These are phyloP conservation scores for Mastacembelus armatus DNA, from an alignment of 2,797 vertebrate genomes.

Conservation along the genomic window DNA sequence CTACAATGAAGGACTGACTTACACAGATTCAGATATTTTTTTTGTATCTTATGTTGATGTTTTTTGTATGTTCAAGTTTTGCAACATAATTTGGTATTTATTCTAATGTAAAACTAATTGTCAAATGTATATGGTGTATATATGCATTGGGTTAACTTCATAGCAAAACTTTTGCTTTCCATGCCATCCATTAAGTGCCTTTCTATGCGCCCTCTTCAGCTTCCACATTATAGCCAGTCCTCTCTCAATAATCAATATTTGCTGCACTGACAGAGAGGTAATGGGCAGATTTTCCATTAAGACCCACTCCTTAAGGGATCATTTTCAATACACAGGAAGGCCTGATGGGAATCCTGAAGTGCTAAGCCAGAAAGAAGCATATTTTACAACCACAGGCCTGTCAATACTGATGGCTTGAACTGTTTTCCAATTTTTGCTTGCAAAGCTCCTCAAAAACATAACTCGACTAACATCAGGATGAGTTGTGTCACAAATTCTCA, in stretches of 20 bases:
- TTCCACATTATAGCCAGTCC: conserved; percentile 24
- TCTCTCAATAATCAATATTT: conserved; percentile 65
- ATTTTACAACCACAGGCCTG: conserved; percentile 52
- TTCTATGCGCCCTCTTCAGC: conserved; percentile 12
- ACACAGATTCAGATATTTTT: not conserved
- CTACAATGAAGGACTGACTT: not conserved
- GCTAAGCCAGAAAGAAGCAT: conserved; percentile 55
- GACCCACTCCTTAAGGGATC: conserved; percentile 42
- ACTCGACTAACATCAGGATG: not conserved
- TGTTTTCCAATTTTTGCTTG: conserved; percentile 46
- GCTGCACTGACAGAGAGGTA: conserved; percentile 50
- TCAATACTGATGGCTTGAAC: conserved; percentile 52
- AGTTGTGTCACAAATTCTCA: conserved; percentile 15
- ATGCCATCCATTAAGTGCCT: conserved; percentile 39
- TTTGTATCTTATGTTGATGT: conserved; percentile 1
- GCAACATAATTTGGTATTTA: conserved; percentile 13
- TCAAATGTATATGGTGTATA: no score
- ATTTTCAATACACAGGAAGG: conserved; percentile 57
- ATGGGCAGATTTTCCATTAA: conserved; percentile 67
- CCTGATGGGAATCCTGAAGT: conserved; percentile 68
- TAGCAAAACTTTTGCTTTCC: conserved; percentile 20
- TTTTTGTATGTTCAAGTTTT: conserved; percentile 2
- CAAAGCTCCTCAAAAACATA: conserved; percentile 17
- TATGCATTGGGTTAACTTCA: not conserved
- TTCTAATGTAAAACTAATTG: not conserved